Evolutionary conservation across 2,888 invertebrate species (phyloP), one percentile per base, ranked within the genome.

Genomic region (Eupithecia dodoneata): DNA sequence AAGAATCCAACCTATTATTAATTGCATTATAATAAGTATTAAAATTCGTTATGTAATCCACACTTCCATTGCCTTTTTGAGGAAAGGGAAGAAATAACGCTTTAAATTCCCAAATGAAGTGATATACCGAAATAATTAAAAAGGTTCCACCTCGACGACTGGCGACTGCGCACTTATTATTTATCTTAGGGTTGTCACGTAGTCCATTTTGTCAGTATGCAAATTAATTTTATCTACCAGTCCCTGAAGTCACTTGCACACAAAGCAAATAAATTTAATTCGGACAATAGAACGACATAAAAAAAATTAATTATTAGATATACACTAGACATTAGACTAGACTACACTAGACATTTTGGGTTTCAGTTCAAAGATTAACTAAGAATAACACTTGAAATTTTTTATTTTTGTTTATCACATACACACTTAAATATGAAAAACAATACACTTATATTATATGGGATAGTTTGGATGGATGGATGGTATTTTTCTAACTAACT

Each of bases 81-180:
- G 59, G n/a, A 59, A 59, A 59, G 18, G 10, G 44, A 71, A 81
- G 79, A 83, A 85, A 84, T 83, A 81, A 85, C 85, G 83, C 84
- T 85, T 84, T 82, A 84, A 87, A 86, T 87, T 87, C 79, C 84
- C 86, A 90, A 91, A 90, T 90, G 87, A 89, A 90, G 89, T 92
- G 91, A 92, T 91, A 89, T 88, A 90, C 87, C 84, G 85, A 78
- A 84, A 87, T 91, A 92, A 92, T 92, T 92, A 92, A 91, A 91
- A 91, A 88, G 87, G 90, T 89, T 90, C 86, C 88, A 86, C 86
- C 80, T 85, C 78, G 79, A 52, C 79, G 76, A 77, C 72, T 76
- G 74, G 80, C 78, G 76, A 76, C 77, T 77, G 78, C 52, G 77
- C 74, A 78, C 79, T 81, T 79, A 69, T 75, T 76, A 71, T 15